Percentiles rank a stretch among this genome's conserved stretches.
Evolutionary conservation across 2,113 vertebrate species (phyloP).

Genomic region (Pelmatolapia mariae): DNA sequence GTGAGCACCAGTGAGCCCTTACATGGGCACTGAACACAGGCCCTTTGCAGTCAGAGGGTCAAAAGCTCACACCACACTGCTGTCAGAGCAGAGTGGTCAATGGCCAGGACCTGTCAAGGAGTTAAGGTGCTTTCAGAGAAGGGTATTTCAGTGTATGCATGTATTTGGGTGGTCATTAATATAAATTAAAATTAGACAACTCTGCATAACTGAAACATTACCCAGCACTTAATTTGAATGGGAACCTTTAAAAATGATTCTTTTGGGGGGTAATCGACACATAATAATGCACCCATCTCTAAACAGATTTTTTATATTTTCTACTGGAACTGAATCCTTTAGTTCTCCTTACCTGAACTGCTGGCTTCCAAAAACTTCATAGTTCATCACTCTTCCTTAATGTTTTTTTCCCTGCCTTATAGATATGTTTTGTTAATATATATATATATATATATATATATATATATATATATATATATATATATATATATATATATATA

Average conservation of each 20-base stretch:
- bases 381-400: conserved; percentile 55
- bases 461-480: too few relatives aligned
- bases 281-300: neutral
- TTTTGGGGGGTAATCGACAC: neutral
- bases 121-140: conserved; percentile 41
- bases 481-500: too few relatives aligned
- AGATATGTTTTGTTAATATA: conserved; percentile 46
- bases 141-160: neutral
- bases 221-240: neutral
- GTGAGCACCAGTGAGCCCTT: conserved; percentile 59
- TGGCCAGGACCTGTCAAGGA: conserved; percentile 47
- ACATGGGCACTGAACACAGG: conserved; percentile 67
- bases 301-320: neutral
- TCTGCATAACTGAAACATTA: neutral
- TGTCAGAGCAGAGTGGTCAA: conserved; percentile 67
- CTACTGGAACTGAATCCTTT: conserved; percentile 10
- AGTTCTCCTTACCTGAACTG: neutral
- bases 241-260: neutral
- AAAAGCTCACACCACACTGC: conserved; percentile 61
- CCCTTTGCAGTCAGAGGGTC: conserved; percentile 64
- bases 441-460: too few relatives aligned
- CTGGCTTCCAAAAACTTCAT: conserved; percentile 33
- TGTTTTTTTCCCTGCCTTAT: conserved; percentile 25
- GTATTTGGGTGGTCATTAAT: neutral
- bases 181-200: neutral